Evolutionary conservation across 2,888 invertebrate genomes (phyloP).

Genomic region (Linnaemya tessellans): DNA sequence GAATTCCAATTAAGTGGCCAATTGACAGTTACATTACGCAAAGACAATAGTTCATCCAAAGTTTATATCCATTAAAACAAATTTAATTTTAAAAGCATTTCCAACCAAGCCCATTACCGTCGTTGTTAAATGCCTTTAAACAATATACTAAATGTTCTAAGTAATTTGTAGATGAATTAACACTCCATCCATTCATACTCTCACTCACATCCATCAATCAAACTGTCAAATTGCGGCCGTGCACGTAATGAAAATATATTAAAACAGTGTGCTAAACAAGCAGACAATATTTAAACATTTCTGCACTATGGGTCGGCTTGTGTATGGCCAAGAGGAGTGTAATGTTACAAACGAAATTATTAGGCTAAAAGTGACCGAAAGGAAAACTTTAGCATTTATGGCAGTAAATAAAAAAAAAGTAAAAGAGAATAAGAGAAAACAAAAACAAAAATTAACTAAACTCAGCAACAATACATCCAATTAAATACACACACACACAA

Average conservation of each 20-base stretch:
- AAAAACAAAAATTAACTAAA: neutral
- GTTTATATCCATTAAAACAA: neutral
- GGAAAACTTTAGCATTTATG: slow-evolving; percentile 61
- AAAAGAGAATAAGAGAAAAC: slow-evolving; percentile 1
- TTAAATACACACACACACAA: neutral
- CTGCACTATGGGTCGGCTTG: neutral
- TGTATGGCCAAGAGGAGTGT: slow-evolving; percentile 12
- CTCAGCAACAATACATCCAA: neutral
- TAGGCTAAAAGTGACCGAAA: slow-evolving; percentile 66
- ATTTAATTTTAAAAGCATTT: neutral
- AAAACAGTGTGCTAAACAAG: slow-evolving; percentile 64
- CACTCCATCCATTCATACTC: slow-evolving; percentile 12
- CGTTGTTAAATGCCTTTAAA: neutral
- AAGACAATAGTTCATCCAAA: neutral
- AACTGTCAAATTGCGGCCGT: slow-evolving; percentile 65
- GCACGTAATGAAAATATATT: slow-evolving; percentile 62
- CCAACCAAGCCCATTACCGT: slow-evolving; percentile 5
- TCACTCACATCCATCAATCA: slow-evolving; percentile 62
- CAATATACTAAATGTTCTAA: neutral
- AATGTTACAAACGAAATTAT: slow-evolving; percentile 63
- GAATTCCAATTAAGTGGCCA: no score
- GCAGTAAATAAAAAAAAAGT: slow-evolving; percentile 26
- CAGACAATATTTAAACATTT: slow-evolving; percentile 16
- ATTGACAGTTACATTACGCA: neutral
- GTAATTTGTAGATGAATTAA: slow-evolving; percentile 36